Evolutionary conservation across 2,888 invertebrate genomes (phyloP).

Genomic region (Andrena fulva): DNA sequence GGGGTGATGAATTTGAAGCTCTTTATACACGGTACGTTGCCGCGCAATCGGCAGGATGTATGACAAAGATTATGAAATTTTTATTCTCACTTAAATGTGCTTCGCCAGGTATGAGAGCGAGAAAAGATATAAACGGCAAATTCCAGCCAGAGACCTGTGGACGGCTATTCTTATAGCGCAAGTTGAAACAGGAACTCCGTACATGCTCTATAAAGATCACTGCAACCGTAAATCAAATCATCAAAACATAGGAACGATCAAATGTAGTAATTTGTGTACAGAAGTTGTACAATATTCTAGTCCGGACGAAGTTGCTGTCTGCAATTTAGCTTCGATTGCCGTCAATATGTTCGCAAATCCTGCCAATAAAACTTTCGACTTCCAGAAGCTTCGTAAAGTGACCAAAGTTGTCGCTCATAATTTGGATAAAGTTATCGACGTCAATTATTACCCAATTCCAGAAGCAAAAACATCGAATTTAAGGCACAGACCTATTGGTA

Average conservation of each 20-base stretch:
- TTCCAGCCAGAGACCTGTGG: conserved; percentile 96
- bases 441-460: conserved; percentile 97
- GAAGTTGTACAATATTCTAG: conserved; percentile 98
- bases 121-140: conserved; percentile 88
- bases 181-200: conserved; percentile 99
- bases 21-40: conserved; percentile 90
- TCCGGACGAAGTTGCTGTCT: conserved; percentile 97
- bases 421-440: conserved; percentile 98
- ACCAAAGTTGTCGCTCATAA: conserved; percentile 95
- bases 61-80: background rate
- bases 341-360: conserved; percentile 96
- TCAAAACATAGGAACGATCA: conserved; percentile 98
- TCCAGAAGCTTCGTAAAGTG: conserved; percentile 93
- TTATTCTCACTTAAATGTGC: background rate
- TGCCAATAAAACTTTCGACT: conserved; percentile 93
- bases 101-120: conserved; percentile 91
- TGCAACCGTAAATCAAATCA: conserved; percentile 99
- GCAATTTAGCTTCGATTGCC: conserved; percentile 98
- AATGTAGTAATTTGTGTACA: conserved; percentile 98
- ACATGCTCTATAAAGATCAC: conserved; percentile 98
- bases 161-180: conserved; percentile 97
- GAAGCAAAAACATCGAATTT: conserved; percentile 96
- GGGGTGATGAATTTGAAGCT: conserved; percentile 97
- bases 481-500: conserved; percentile 93
- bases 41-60: conserved; percentile 1